Base-by-base conservation (phyloP, 2,797 vertebrate genomes). In the Cryptoprocta ferox region DNA sequence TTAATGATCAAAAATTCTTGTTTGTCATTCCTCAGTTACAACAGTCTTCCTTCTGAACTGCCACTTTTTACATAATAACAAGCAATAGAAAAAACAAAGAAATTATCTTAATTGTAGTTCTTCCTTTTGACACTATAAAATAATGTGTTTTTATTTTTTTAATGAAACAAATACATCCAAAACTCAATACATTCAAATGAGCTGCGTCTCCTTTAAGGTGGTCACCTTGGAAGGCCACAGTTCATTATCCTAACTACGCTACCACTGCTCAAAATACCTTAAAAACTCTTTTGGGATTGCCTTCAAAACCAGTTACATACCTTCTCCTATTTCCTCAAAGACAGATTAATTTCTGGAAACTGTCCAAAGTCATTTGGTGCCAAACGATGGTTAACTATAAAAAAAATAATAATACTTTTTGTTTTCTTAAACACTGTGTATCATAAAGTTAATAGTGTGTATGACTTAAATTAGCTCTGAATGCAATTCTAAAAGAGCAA, bases 1-100 rank as follows among this genome's bases (percentile, higher is more conserved):
- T 98, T 97, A 97, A 92, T 96, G 84, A 97, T 97, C 97, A 97
- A 97, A 97, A 98, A 94, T 94, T 96, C 95, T 95, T 97, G 75
- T 94, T 88, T 92, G 91, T 91, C 94, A 98, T 95, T 97, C 97
- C 97, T 95, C 84, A 91, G 94, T 95, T 96, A 88, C 73, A 95
- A 98, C 83, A 98, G 93, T 96, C 95, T 97, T 97, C 94, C 84
- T 97, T 89, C 80, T 97, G 94, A 93, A 96, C 83, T 97, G 93
- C 80, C 96, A 97, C 96, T 95, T 96, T 95, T 97, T 96, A 96
- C 78, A 98, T 97, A 97, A 89, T 91, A 96, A 97, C 84, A 96
- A 95, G 89, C 95, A 97, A 97, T 50, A 98, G 87, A 95, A 97
- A 98, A 98, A 97, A 48, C 96, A 97, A 94, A 96, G 66, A 93